These are phyloP conservation scores for Corythoichthys intestinalis DNA, from an alignment of 2,113 vertebrate genomes.

Conservation along the genomic window DNA sequence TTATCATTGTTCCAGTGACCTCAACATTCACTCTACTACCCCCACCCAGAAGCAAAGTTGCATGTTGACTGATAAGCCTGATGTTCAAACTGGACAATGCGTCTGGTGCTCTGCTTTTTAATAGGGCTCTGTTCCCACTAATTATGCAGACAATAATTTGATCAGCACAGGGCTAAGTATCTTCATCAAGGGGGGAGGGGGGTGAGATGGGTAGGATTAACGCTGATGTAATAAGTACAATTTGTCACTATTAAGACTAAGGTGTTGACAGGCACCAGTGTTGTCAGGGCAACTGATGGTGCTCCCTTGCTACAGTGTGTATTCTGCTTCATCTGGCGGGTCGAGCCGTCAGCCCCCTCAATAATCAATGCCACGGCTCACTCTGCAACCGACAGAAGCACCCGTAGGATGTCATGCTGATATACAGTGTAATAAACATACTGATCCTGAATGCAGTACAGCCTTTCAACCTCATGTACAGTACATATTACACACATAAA, in stretches of 20 bases:
- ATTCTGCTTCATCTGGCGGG: conserved; percentile 49
- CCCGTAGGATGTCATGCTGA: conserved; percentile 26
- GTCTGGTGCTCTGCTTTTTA: conserved; percentile 79
- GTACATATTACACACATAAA: not conserved
- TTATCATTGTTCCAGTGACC: not conserved
- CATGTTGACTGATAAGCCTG: conserved; percentile 59
- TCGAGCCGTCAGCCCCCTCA: conserved; percentile 49
- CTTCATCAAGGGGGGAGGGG: conserved; percentile 86
- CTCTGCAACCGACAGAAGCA: conserved; percentile 36
- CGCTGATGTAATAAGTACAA: conserved; percentile 91
- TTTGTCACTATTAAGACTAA: conserved; percentile 88
- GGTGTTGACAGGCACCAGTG: conserved; percentile 81
- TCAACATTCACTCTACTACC: conserved; percentile 7
- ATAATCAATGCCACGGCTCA: conserved; percentile 51
- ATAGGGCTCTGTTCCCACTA: conserved; percentile 89
- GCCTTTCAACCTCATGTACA: conserved; percentile 18
- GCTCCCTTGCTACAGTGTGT: conserved; percentile 59
- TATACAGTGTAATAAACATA: conserved; percentile 35
- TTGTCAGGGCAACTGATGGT: conserved; percentile 78
- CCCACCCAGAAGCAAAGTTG: conserved; percentile 51
- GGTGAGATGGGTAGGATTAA: conserved; percentile 77
- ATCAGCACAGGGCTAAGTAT: conserved; percentile 88
- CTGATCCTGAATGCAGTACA: conserved; percentile 32
- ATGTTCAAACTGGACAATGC: conserved; percentile 69
- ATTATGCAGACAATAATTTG: conserved; percentile 88